These are phyloP conservation scores for Chloebia gouldiae DNA, from an alignment of 2,113 vertebrate genomes.

Conservation along the genomic window DNA sequence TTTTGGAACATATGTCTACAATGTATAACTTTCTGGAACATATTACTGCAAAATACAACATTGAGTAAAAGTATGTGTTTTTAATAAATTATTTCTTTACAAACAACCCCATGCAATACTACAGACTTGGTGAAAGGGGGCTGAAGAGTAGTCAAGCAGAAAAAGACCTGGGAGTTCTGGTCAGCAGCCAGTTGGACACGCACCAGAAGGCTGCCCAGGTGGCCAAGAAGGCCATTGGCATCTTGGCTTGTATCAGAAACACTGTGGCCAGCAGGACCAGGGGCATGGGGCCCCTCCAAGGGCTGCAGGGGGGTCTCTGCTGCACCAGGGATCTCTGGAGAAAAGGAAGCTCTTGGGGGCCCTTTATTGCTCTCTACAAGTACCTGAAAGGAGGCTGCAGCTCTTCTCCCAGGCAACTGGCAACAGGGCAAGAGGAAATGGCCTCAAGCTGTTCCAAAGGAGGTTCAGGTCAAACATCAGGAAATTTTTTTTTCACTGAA, in stretches of 20 bases:
- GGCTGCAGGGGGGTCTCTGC: background rate
- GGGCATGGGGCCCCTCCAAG: background rate
- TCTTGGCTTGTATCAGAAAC: background rate
- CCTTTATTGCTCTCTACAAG: background rate
- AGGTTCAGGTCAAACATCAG: background rate
- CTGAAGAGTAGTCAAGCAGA: background rate
- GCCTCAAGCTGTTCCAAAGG: background rate
- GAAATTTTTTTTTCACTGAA: background rate
- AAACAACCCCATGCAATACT: background rate
- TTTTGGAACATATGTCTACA: background rate
- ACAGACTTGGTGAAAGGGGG: background rate
- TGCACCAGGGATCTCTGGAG: background rate
- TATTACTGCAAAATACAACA: background rate
- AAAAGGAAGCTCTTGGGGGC: background rate
- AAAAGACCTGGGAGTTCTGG: background rate
- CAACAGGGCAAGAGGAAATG: background rate
- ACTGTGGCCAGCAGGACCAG: background rate
- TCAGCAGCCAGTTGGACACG: background rate
- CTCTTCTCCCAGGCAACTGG: background rate
- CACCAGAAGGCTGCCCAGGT: background rate
- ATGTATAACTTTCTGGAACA: background rate
- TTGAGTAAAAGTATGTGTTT: background rate
- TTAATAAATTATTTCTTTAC: background rate
- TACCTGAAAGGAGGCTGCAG: background rate
- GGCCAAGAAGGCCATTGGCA: background rate